Conservation (phyloP, 2,113 vertebrate genomes). For the Macrotus californicus region DNA sequence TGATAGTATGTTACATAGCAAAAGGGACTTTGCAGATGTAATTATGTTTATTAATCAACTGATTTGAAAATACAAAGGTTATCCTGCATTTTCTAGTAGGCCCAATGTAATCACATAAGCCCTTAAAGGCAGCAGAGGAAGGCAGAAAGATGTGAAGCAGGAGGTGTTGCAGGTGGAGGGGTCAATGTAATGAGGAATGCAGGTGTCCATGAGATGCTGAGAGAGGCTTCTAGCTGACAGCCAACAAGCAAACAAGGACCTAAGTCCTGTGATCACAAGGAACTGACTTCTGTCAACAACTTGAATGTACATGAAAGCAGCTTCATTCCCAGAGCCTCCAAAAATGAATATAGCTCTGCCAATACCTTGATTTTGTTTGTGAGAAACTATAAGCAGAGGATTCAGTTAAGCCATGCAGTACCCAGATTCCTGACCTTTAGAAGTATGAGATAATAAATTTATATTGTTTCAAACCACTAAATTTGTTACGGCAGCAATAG, state of each 20-base stretch:
- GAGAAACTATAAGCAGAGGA: constrained; percentile 7
- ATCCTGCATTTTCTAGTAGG: neutral
- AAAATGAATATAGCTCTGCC: neutral
- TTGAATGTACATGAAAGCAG: neutral
- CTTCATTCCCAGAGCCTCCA: neutral
- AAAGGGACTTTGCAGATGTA: neutral
- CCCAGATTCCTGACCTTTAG: neutral
- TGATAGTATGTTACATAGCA: neutral
- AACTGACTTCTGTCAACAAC: neutral
- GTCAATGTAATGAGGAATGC: neutral
- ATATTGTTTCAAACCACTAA: neutral
- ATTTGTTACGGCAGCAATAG: neutral
- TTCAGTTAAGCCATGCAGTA: neutral
- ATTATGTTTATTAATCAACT: neutral
- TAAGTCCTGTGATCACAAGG: neutral
- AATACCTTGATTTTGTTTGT: neutral
- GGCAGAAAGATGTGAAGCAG: neutral
- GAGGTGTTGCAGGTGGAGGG: neutral
- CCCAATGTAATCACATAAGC: neutral
- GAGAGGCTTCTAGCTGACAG: neutral
- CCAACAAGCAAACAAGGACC: neutral
- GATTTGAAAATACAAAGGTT: neutral
- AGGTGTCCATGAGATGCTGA: neutral
- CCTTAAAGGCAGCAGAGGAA: neutral
- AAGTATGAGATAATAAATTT: neutral